Evolutionary conservation across 2,113 vertebrate species (phyloP).

Genomic region (Typhlomys cinereus): DNA sequence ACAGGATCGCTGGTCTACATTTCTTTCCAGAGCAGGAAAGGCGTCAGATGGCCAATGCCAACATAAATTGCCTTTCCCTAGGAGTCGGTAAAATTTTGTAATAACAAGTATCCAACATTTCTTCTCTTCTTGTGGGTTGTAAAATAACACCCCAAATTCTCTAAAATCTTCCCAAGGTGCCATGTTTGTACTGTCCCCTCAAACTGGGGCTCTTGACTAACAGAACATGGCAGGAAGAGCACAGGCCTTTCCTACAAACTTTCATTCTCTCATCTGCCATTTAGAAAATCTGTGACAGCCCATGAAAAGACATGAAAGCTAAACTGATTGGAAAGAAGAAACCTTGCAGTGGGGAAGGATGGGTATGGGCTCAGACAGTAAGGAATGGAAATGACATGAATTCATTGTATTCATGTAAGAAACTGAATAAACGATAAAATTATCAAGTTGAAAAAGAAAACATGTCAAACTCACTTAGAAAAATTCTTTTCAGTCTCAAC

Average conservation of each 20-base stretch:
- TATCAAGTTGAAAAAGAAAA: no score
- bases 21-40: background rate
- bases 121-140: background rate
- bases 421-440: no score
- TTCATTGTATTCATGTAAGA: no score
- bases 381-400: no score
- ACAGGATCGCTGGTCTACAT: background rate
- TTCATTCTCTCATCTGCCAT: no score
- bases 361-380: no score
- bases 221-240: fast-evolving
- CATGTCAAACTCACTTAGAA: background rate
- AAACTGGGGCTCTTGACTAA: background rate
- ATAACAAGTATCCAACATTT: background rate
- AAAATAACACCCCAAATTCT: background rate
- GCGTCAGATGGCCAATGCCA: background rate
- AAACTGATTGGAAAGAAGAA: no score
- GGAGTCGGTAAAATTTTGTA: background rate
- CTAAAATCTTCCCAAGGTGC: background rate
- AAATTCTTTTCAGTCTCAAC: background rate
- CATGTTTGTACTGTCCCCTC: background rate
- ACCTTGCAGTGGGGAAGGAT: no score
- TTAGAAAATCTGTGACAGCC: no score
- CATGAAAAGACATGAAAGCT: no score
- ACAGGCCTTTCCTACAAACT: no score
- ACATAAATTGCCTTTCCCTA: no score